Evolutionary conservation across 2,888 invertebrate genomes (phyloP).

Genomic region (Herminia tarsipennalis): DNA sequence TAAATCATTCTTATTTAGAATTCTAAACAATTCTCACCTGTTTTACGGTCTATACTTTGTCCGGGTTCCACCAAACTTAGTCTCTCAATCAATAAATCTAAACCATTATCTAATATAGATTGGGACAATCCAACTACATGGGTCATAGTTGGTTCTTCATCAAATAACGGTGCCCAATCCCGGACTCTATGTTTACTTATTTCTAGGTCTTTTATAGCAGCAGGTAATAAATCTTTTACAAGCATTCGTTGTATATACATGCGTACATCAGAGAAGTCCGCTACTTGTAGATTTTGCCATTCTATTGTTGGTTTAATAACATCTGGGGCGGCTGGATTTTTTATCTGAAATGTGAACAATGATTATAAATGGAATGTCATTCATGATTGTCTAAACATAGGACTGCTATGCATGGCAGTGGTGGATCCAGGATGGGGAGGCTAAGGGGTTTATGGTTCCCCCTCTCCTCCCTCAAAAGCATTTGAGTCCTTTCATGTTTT

Average conservation of each 20-base stretch:
- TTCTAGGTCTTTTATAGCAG: conserved; percentile 46
- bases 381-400: no score
- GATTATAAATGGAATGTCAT: no score
- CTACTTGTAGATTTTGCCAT: conserved; percentile 89
- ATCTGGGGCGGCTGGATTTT: conserved; percentile 57
- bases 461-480: no score
- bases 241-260: conserved; percentile 76
- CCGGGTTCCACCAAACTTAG: conserved; percentile 61
- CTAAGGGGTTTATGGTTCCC: no score
- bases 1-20: no score
- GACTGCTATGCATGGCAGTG: no score
- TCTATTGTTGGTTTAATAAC: conserved; percentile 77
- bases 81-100: conserved; percentile 59
- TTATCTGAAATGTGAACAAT: conserved; percentile 49
- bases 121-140: conserved; percentile 65
- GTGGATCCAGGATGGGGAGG: no score
- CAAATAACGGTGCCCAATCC: conserved; percentile 64
- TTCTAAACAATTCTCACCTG: conserved; percentile 55
- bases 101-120: conserved; percentile 56
- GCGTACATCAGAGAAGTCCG: conserved; percentile 88
- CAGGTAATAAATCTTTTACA: conserved; percentile 49
- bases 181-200: conserved; percentile 44
- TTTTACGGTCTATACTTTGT: conserved; percentile 64
- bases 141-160: conserved; percentile 65
- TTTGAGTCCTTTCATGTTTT: no score